Base-by-base conservation (phyloP, 2,888 invertebrate species). In the Clostera curtula region DNA sequence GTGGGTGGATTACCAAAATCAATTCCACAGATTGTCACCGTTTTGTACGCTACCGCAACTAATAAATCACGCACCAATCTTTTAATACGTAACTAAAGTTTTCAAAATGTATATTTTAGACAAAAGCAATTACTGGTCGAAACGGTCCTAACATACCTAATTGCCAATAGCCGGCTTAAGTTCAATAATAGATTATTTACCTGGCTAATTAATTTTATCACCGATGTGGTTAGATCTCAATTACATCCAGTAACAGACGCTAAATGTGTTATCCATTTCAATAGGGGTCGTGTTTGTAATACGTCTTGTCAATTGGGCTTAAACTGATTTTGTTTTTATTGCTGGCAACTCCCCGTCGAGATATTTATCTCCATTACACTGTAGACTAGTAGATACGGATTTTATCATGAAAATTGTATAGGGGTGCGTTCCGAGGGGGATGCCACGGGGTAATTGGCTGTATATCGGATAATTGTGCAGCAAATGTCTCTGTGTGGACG, bases 291-390 rank as follows among this genome's bases (percentile, higher is more conserved):
- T 45, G 39, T 47, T 40, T 40, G 59, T 63, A 62, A 68, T 68
- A 65, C 54, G 61, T 71, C 73, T 70, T 76, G 76, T 74, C 77
- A 75, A 80, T 76, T 70, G 75, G 59, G 71, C 71, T 68, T 67
- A 70, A 74, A 74, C 73, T 70, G 76, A 77, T 79, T 74, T 66
- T 57, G 66, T 74, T 82, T 79, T 82, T 79, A 80, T 79, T 71
- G 74, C 66, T 24, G 29, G 34, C 47, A 40, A 54, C 51, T 77
- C 80, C 82, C 79, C 43, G 55, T 41, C 34, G 79, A 56, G 76
- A 75, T 77, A 82, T 82, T 76, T 69, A 80, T 82, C 80, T 80
- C 71, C 75, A 82, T 82, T 74, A 68, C 57, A 60, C 63, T 59
- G 64, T 54, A 53, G 63, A 69, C 66, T 71, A 64, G 56, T 67